Base-by-base conservation (phyloP, 2,888 invertebrate genomes). In the Rhagonycha lutea region DNA sequence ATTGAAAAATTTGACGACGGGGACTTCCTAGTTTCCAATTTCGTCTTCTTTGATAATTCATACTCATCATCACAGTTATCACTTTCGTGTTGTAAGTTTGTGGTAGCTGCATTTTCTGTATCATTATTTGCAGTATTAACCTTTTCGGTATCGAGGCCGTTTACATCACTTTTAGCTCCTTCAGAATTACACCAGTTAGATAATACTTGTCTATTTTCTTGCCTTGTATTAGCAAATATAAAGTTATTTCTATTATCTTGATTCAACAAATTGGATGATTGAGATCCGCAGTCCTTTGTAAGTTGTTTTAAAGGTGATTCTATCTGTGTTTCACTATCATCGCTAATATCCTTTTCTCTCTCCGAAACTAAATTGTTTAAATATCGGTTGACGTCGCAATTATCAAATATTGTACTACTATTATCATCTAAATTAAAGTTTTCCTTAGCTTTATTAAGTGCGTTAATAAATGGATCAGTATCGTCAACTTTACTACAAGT, bases 401-500 rank as follows among this genome's bases (percentile, higher is more conserved):
- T 47, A 47, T 47, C 47, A 47, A 47, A 47, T n/a, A 47, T 47
- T 47, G 47, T 8, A 47, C 47, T 47, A n/a, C 47, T 8, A 47
- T 47, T 47, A 47, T 47, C 47, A n/a, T 47, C 47, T n/a, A 47
- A 47, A 47, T n/a, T 47, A 47, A 47, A 47, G n/a, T 47, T 47
- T 0, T n/a, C 47, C n/a, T 47, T 47, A 68, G 23, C 14, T 68
- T 70, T 32, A 67, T 68, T 75, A 28, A 72, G 14, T n/a, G 28
- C 32, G 10, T 65, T 65, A 7, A 69, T 28, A 63, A 71, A 68
- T 12, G 32, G 9, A 63, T 70, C 68, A 10, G 47, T 23, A 5
- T 71, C 68, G 23, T 75, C 61, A 11, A 71, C 10, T 61, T 75
- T 71, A 18, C 14, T 67, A 14, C 32, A 14, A 29, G 23, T 29